Conservation (phyloP, 1,140 invertebrate genomes). For the Tetranychus urticae region DNA sequence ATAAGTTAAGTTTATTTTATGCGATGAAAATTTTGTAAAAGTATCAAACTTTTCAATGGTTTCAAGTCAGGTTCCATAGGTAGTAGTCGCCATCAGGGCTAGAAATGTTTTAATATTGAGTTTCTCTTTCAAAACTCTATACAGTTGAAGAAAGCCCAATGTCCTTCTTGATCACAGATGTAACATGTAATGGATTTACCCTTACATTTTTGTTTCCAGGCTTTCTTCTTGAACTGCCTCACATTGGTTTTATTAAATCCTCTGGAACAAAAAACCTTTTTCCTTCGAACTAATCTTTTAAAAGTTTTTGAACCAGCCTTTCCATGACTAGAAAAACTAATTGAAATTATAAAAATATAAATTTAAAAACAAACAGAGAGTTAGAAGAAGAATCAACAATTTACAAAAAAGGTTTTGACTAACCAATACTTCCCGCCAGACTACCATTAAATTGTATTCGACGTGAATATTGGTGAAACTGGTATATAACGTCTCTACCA, state of each 20-base stretch:
- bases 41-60: slow-evolving; percentile 40
- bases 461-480: no score
- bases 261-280: slow-evolving; percentile 49
- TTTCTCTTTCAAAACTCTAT: slow-evolving; percentile 32
- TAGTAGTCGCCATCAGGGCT: slow-evolving; percentile 79
- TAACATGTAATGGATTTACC: slow-evolving; percentile 38
- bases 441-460: no score
- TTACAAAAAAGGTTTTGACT: background rate
- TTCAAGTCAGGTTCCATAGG: slow-evolving; percentile 41
- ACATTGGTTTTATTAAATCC: slow-evolving; percentile 38
- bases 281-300: slow-evolving; percentile 65
- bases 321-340: background rate
- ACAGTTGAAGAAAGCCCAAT: slow-evolving; percentile 71
- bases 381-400: background rate
- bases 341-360: background rate
- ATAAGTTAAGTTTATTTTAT: slow-evolving; percentile 22
- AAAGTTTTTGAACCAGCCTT: slow-evolving; percentile 32
- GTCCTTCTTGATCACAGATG: slow-evolving; percentile 53
- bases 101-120: slow-evolving; percentile 26
- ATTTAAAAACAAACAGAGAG: background rate
- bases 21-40: slow-evolving; percentile 25
- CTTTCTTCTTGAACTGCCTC: slow-evolving; percentile 52
- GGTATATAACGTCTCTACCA: no score
- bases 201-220: slow-evolving; percentile 47
- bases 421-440: no score